Conservation (phyloP, 1,140 invertebrate species). For the Centruroides vittatus region DNA sequence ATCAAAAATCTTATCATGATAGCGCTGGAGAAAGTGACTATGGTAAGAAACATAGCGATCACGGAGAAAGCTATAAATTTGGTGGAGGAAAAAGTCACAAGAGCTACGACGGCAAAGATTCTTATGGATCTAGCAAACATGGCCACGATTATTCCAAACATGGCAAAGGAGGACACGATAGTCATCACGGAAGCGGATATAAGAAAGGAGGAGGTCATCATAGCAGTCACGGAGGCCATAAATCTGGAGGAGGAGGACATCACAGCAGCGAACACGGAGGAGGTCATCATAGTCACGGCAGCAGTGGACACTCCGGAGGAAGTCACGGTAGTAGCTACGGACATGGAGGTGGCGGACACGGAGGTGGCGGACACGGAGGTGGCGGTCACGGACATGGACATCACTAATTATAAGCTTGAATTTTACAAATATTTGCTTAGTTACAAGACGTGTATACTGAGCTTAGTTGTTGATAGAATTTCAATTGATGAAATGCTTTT, state of each 20-base stretch:
- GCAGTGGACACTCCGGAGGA: constrained; percentile 6
- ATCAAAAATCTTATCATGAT: constrained; percentile 14
- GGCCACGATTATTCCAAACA: constrained; percentile 2
- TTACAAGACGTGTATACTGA: too few relatives aligned
- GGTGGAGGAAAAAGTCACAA: not conserved
- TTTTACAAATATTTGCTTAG: too few relatives aligned
- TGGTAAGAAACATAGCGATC: constrained; percentile 7
- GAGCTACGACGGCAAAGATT: constrained; percentile 1
- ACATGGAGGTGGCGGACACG: constrained; percentile 1
- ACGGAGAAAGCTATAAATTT: constrained; percentile 1
- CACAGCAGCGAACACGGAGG: constrained; percentile 2
- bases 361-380: constrained; percentile 1
- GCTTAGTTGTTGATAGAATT: too few relatives aligned
- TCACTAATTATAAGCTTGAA: too few relatives aligned
- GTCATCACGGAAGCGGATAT: not conserved
- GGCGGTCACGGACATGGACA: not conserved
- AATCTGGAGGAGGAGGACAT: constrained; percentile 12
- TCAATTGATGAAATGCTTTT: too few relatives aligned
- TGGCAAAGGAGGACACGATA: constrained; percentile 6
- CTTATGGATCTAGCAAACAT: constrained; percentile 1
- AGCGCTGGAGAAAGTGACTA: constrained; percentile 9
- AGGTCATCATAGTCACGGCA: constrained; percentile 7
- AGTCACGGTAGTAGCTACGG: constrained; percentile 8
- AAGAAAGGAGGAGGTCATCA: constrained; percentile 2
- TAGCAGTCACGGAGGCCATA: constrained; percentile 4